Conservation (phyloP, 2,888 invertebrate species). For the Ormyrus nitidulus region DNA sequence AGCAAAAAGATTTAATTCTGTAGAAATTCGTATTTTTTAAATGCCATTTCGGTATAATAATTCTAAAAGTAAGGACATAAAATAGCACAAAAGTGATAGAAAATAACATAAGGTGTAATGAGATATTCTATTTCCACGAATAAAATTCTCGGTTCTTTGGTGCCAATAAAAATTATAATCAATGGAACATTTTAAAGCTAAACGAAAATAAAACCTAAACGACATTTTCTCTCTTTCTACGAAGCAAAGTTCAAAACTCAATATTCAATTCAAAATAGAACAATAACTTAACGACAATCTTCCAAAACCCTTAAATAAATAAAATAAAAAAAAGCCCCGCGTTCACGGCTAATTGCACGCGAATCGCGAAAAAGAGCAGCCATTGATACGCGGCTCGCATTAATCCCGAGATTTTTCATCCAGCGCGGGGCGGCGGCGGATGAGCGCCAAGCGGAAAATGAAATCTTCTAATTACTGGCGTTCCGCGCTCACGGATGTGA, state of each 20-base stretch:
- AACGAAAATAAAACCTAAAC: too few relatives aligned
- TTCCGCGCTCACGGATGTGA: conserved; percentile 54
- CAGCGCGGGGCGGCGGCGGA: background rate
- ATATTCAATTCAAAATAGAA: background rate
- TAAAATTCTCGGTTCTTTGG: background rate
- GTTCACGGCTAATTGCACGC: too few relatives aligned
- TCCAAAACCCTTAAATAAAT: too few relatives aligned
- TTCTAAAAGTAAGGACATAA: too few relatives aligned
- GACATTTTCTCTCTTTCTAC: too few relatives aligned
- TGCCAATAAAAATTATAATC: background rate
- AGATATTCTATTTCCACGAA: background rate
- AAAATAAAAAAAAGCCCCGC: too few relatives aligned
- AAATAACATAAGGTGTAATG: background rate
- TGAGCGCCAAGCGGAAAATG: conserved; percentile 55
- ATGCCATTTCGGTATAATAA: too few relatives aligned
- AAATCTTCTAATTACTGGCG: conserved; percentile 63
- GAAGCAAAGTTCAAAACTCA: background rate
- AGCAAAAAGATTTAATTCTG: too few relatives aligned
- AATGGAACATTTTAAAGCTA: too few relatives aligned
- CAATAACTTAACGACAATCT: too few relatives aligned
- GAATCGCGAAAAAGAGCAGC: background rate
- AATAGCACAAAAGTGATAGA: too few relatives aligned
- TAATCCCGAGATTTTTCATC: background rate
- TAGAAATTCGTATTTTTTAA: too few relatives aligned
- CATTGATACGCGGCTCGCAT: conserved; percentile 10